These are phyloP conservation scores for Camponotus vicinus DNA, from an alignment of 1,140 invertebrate species.

Conservation along the genomic window DNA sequence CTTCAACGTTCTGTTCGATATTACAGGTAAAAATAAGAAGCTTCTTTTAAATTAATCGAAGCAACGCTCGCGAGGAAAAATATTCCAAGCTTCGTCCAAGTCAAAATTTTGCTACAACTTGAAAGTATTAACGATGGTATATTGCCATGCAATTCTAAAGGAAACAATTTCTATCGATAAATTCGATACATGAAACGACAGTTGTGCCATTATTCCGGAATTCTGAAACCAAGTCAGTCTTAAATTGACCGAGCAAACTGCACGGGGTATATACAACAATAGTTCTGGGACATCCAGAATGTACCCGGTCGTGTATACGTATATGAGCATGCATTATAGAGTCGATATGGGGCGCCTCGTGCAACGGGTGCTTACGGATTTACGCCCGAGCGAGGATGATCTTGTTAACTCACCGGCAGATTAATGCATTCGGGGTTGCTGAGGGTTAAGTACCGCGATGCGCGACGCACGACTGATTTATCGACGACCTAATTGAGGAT, in stretches of 20 bases:
- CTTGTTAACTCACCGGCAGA: conserved; percentile 69
- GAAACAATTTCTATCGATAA: not conserved
- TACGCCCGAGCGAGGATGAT: conserved; percentile 71
- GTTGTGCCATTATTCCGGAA: not conserved
- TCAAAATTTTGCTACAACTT: too few species aligned
- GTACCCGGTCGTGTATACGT: not conserved
- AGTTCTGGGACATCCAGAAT: conserved; percentile 22
- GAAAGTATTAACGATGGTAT: too few species aligned
- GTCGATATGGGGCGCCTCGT: conserved; percentile 18
- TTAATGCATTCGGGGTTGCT: conserved; percentile 52
- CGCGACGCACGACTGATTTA: conserved; percentile 53
- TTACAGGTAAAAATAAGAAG: not conserved
- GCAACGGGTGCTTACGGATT: conserved; percentile 68
- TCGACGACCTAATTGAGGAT: conserved; percentile 55
- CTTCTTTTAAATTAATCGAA: not conserved
- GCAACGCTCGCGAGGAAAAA: not conserved
- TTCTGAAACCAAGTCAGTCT: not conserved
- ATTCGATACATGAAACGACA: not conserved
- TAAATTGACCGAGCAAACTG: conserved; percentile 11
- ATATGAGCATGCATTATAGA: conserved; percentile 35
- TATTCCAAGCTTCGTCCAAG: not conserved
- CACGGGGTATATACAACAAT: not conserved
- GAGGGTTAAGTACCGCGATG: conserved; percentile 52
- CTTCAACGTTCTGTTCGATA: not conserved
- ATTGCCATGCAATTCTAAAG: not conserved